Evolutionary conservation across 2,113 vertebrate species (phyloP).

Genomic region (Cygnus buccinator): DNA sequence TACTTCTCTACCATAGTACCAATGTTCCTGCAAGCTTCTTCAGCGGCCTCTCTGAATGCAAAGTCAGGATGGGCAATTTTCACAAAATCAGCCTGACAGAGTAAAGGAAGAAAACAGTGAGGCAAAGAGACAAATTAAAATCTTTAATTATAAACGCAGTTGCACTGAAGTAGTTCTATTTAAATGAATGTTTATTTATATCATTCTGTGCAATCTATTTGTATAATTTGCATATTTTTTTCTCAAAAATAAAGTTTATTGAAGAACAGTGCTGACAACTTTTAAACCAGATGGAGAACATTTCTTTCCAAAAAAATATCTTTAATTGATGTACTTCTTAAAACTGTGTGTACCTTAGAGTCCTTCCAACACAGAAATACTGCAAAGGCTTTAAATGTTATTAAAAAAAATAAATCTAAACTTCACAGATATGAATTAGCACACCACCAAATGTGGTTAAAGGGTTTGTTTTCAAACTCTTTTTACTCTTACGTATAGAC

Average conservation of each 20-base stretch:
- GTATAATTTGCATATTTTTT: neutral
- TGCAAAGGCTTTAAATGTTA: neutral
- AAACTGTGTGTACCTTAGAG: neutral
- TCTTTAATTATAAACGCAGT: neutral
- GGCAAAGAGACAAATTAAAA: neutral
- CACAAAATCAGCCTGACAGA: slow-evolving; percentile 91
- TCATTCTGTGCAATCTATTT: neutral
- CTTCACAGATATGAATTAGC: neutral
- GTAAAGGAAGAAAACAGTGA: neutral
- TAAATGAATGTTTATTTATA: neutral
- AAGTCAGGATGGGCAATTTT: slow-evolving; percentile 93
- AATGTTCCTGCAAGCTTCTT: slow-evolving; percentile 90
- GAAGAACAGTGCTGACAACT: neutral
- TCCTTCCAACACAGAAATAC: neutral
- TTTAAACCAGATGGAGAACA: neutral
- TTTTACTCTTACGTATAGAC: neutral
- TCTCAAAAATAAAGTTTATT: neutral
- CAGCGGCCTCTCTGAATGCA: slow-evolving; percentile 90
- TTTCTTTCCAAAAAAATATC: neutral
- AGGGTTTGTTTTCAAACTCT: neutral
- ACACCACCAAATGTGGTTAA: accelerated
- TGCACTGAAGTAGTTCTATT: neutral
- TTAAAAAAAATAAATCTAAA: neutral
- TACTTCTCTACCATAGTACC: slow-evolving; percentile 96
- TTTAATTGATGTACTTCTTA: neutral